phyloP scores from a whole-genome alignment of 2,797 vertebrate species.

The Perodicticus potto region DNA sequence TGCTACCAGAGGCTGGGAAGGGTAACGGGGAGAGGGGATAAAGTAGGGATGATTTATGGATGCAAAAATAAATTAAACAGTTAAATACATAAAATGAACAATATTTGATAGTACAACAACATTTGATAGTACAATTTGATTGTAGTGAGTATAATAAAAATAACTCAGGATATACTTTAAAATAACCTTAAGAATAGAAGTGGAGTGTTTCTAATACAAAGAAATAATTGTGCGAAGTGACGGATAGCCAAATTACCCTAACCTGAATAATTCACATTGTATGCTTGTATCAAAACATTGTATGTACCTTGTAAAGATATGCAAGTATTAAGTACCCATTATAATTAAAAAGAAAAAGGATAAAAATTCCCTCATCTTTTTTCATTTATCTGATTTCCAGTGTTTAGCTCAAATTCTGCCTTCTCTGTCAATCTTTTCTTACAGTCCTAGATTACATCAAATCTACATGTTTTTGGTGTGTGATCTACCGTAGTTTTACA shows the following conservation, averaged over 20 bases:
- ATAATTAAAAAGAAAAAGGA: background rate
- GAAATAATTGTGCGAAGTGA: background rate
- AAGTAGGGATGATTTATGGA: background rate
- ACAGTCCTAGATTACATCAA: background rate
- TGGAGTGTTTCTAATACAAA: background rate
- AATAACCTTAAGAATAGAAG: background rate
- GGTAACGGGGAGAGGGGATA: background rate
- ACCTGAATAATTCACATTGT: background rate
- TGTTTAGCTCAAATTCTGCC: background rate
- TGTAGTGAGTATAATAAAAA: background rate
- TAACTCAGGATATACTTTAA: background rate
- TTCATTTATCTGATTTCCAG: background rate
- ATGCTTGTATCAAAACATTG: background rate
- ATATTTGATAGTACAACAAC: background rate
- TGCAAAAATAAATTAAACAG: background rate
- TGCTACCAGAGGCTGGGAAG: background rate
- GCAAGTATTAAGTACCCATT: background rate
- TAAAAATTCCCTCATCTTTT: background rate
- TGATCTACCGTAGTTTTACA: constrained; percentile 17
- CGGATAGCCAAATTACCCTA: background rate
- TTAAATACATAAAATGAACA: background rate
- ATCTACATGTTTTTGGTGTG: background rate
- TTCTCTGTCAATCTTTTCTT: background rate
- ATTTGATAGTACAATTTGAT: no score
- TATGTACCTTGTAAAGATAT: background rate